Conservation (phyloP, 2,888 invertebrate species). For the Galeopsomyia nigrocyanea region DNA sequence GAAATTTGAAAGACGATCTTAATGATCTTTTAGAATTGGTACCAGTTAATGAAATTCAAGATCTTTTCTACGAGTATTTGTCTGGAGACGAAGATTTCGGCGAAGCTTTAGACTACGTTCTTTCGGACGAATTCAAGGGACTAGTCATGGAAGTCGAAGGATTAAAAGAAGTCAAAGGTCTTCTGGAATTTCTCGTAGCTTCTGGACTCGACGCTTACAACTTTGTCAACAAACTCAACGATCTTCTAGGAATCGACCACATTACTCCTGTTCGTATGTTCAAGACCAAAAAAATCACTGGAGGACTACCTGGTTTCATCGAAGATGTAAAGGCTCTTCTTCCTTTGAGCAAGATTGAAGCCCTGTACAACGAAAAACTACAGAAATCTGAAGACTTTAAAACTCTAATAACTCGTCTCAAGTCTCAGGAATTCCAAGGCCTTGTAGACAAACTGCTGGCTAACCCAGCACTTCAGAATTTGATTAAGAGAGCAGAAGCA, state of each 20-base stretch:
- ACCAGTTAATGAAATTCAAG: conserved; percentile 52
- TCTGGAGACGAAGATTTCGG: conserved; percentile 58
- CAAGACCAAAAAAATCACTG: conserved; percentile 37
- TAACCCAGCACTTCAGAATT: conserved; percentile 18
- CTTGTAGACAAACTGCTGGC: conserved; percentile 50
- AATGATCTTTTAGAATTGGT: conserved; percentile 58
- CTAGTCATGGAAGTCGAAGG: conserved; percentile 55
- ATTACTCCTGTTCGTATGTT: background rate
- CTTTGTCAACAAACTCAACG: conserved; percentile 47
- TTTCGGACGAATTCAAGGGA: conserved; percentile 52
- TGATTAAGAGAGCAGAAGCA: conserved; percentile 40
- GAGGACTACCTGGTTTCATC: conserved; percentile 56
- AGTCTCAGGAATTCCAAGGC: conserved; percentile 51
- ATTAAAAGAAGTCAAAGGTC: conserved; percentile 53
- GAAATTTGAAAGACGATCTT: conserved; percentile 56
- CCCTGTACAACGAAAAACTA: conserved; percentile 56
- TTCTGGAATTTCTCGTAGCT: conserved; percentile 55
- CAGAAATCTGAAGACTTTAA: conserved; percentile 54
- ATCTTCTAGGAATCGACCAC: conserved; percentile 46
- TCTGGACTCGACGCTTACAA: conserved; percentile 49
- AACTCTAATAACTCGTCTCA: conserved; percentile 50
- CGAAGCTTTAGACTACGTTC: conserved; percentile 52
- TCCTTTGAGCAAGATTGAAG: conserved; percentile 55
- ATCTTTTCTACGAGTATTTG: conserved; percentile 53
- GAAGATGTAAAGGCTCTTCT: conserved; percentile 54